Base-by-base conservation (phyloP, 1,140 invertebrate species). In the Globodera ellingtonae region DNA sequence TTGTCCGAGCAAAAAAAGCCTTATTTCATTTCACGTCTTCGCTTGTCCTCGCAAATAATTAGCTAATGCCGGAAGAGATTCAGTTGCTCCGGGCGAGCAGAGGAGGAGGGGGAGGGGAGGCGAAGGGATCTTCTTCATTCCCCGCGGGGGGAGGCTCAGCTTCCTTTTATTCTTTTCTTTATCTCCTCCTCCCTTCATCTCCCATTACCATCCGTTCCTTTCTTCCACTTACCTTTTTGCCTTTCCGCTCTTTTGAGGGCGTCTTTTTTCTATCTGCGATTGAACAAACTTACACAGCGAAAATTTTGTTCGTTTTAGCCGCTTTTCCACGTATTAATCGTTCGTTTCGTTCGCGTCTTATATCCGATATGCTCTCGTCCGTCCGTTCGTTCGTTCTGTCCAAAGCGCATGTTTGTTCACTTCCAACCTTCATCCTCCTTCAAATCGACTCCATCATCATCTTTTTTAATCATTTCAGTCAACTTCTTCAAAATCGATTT, bases 251-350 rank as follows among this genome's bases (percentile, higher is more conserved):
- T 70, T 70, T 70, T 21, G 67, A 70, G 67, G 46, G 67, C 35
- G 66, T 67, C 66, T 21, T 70, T 21, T 70, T 70, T 70, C 67
- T 70, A 67, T 18, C n/a, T 0, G 67, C 67, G 24, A n/a, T 70
- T 70, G 67, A 70, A 70, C 67, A 70, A 70, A 70, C 67, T 70
- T 70, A 18, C 46, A 47, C 67, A 70, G 67, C 21, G 18, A 70
- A 70, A 70, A 62, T 62, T 24, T 24, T 18, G 67, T 35, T 47
- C 67, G 24, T 47, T 70, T 47, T 67, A 35, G 67, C 67, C 67
- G 24, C 67, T 70, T 70, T 70, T 47, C 67, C 35, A 70, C 67
- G 67, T 70, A 70, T 70, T 70, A 70, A 44, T 44, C 67, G 35
- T 47, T 70, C 67, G 9, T 44, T 8, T 67, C 59, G 59, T 21